Base-by-base conservation (phyloP, 2,797 vertebrate species). In the Diceros bicornis region DNA sequence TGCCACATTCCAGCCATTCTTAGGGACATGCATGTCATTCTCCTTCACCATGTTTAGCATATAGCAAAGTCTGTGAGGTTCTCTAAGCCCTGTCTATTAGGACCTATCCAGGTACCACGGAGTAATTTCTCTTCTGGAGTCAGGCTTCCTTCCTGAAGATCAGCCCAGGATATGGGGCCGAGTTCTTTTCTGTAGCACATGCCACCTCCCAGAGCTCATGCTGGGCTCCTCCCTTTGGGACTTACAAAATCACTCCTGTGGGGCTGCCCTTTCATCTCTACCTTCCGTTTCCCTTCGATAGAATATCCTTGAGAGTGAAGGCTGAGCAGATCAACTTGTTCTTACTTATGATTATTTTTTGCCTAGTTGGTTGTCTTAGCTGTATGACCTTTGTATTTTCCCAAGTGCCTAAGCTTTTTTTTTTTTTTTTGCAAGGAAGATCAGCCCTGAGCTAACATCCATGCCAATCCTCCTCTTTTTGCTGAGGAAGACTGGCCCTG, bases 131-230 rank as follows among this genome's bases (percentile, higher is more conserved):
- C 3, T 0, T 61, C 34, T 61, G 59, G 55, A 81, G 10, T 77
- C 55, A 13, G 25, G 10, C 16, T 7, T 47, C 69, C 57, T 93
- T 69, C 47, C 37, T 57, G 61, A 57, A 66, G 23, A 62, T 55
- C 1, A 20, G 6, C 20, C 16, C 25, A 50, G 10, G 18, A 61
- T 8, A 4, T 4, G 2, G 32, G 27, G 32, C 7, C 29, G 5
- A 2, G 1, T 4, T 18, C 2, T 20, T 37, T 29, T 88, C 44
- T 34, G 32, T 7, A 50, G 44, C 20, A 10, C 13, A 21, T 9
- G 21, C 11, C 5, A 3, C n/a, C 20, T 44, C 14, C 11, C 3
- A 23, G 61, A 81, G 55, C 18, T 75, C 61, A 23, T 25, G 0
- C 29, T 13, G 27, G 37, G 20, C 12, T 16, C 13, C 3, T 74